A percentile compares a stretch with the other conserved stretches of the same genome.
phyloP scores from a whole-genome alignment of 2,888 invertebrate genomes.

The Trissonchulus latispiculum region DNA sequence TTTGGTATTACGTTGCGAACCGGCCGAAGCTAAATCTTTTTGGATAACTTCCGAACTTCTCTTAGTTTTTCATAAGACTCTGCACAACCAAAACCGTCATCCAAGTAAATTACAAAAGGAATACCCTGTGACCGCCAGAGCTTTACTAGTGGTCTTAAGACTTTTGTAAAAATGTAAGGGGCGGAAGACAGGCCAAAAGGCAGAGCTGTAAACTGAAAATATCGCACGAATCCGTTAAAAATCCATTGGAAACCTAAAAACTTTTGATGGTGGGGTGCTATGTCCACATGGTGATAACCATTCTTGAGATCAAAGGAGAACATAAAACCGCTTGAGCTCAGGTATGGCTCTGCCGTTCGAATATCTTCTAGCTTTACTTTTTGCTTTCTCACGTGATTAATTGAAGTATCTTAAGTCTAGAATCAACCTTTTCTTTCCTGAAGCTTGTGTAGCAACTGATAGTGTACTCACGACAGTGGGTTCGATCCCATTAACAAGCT shows the following conservation, averaged over 20 bases:
- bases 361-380: not conserved
- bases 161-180: constrained; percentile 19
- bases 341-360: not conserved
- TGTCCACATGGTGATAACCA: constrained; percentile 21
- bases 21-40: no score
- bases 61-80: no score
- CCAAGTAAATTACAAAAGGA: constrained; percentile 13
- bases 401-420: constrained; percentile 7
- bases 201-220: constrained; percentile 17
- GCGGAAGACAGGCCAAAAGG: constrained; percentile 20
- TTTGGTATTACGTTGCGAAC: not conserved
- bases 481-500: not conserved
- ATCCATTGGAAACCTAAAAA: constrained; percentile 18
- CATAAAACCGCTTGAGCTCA: constrained; percentile 12
- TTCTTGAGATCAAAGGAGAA: constrained; percentile 17
- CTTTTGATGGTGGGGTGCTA: not conserved
- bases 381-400: not conserved
- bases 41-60: no score
- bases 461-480: not conserved
- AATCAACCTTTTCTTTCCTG: constrained; percentile 13
- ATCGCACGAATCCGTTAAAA: not conserved
- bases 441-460: constrained; percentile 1
- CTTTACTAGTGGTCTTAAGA: constrained; percentile 11
- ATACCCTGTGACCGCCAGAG: constrained; percentile 17
- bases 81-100: constrained; percentile 14